Conservation (phyloP, 2,113 vertebrate genomes). For the Chamaea fasciata region DNA sequence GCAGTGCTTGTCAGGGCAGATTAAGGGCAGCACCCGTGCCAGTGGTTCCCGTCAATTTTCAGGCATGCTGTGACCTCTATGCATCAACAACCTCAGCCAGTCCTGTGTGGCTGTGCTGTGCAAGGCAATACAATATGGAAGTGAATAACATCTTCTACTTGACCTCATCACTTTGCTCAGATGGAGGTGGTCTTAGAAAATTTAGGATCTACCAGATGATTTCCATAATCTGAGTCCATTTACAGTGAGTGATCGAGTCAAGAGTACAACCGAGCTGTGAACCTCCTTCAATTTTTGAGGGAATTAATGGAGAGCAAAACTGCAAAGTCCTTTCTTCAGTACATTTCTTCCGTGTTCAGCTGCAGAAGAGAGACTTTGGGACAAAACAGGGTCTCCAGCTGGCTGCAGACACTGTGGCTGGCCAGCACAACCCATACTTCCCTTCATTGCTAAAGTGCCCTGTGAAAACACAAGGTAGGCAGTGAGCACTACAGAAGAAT, state of each 20-base stretch:
- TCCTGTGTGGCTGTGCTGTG: fast-evolving
- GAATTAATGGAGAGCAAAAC: neutral
- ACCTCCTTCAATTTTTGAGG: fast-evolving
- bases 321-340: neutral
- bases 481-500: neutral
- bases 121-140: fast-evolving
- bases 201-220: neutral
- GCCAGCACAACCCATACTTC: neutral
- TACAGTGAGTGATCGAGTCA: fast-evolving
- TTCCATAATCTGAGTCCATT: neutral
- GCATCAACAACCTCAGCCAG: neutral
- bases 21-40: fast-evolving
- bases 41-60: neutral
- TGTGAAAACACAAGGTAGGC: neutral
- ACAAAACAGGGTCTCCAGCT: neutral
- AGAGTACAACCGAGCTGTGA: neutral
- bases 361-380: neutral
- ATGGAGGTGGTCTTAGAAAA: neutral
- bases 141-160: neutral
- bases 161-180: neutral
- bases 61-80: neutral
- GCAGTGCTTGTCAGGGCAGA: neutral
- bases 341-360: neutral
- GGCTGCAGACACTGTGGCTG: neutral
- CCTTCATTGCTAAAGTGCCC: neutral